Conservation (phyloP, 2,888 invertebrate genomes). For the Hypercompe scribonia region DNA sequence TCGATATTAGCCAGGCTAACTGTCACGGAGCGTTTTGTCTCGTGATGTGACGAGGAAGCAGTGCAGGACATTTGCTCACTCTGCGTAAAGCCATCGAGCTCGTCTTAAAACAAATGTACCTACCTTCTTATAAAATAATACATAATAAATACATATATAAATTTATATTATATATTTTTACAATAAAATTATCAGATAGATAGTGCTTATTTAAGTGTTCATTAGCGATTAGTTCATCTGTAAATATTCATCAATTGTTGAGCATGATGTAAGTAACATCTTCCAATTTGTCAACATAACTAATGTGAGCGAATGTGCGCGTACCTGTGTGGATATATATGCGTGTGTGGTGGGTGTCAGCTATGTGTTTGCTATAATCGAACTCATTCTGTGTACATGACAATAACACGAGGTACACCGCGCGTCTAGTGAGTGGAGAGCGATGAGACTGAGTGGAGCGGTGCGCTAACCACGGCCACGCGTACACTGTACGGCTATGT, state of each 20-base stretch:
- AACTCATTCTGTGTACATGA: neutral
- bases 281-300: neutral
- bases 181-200: slow-evolving; percentile 17
- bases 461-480: too few species aligned
- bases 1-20: neutral
- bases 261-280: neutral
- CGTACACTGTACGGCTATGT: too few species aligned
- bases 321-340: neutral
- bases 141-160: neutral
- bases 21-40: neutral
- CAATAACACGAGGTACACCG: neutral
- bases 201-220: slow-evolving; percentile 13
- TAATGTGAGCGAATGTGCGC: neutral
- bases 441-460: too few species aligned
- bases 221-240: slow-evolving; percentile 16
- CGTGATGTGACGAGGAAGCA: neutral
- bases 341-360: neutral
- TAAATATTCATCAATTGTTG: slow-evolving; percentile 19
- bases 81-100: neutral
- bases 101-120: neutral
- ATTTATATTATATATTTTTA: neutral
- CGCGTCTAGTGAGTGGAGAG: neutral
- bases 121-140: neutral
- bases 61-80: neutral
- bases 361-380: neutral